Evolutionary conservation across 1,140 invertebrate species (phyloP).

Genomic region (Gryon sp.): DNA sequence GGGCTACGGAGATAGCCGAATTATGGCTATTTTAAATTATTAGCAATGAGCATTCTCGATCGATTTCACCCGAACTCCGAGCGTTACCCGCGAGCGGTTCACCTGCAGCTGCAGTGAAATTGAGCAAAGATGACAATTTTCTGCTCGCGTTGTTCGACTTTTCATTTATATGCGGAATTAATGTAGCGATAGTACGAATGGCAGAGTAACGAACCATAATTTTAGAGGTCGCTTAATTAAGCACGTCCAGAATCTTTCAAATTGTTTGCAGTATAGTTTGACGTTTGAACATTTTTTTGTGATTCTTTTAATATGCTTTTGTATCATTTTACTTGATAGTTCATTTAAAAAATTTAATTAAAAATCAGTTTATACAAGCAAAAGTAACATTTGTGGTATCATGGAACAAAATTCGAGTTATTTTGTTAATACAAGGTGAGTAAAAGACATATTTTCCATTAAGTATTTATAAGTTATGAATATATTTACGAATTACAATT

Average conservation of each 20-base stretch:
- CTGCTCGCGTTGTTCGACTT: conserved; percentile 17
- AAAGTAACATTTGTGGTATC: too few relatives aligned
- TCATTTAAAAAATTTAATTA: too few relatives aligned
- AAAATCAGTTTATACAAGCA: too few relatives aligned
- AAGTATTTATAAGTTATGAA: too few relatives aligned
- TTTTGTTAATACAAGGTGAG: too few relatives aligned
- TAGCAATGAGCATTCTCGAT: conserved; percentile 48
- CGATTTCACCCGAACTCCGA: conserved; percentile 11
- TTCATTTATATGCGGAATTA: conserved; percentile 42
- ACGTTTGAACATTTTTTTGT: too few relatives aligned
- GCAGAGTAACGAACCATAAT: conserved; percentile 4
- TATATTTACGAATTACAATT: too few relatives aligned
- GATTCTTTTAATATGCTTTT: too few relatives aligned
- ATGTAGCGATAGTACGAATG: not conserved
- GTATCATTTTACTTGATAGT: too few relatives aligned
- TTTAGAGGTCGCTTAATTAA: conserved; percentile 5
- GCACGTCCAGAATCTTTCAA: not conserved
- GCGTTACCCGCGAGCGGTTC: conserved; percentile 14
- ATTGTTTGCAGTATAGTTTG: not conserved
- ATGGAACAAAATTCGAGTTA: too few relatives aligned
- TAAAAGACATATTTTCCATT: too few relatives aligned
- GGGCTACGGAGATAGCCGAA: conserved; percentile 41
- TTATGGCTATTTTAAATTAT: conserved; percentile 54
- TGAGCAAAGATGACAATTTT: conserved; percentile 45
- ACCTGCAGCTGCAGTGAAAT: conserved; percentile 28